Evolutionary conservation across 2,888 invertebrate species (phyloP), one percentile per base, ranked within the genome.

Genomic region (Nasonia oneida): DNA sequence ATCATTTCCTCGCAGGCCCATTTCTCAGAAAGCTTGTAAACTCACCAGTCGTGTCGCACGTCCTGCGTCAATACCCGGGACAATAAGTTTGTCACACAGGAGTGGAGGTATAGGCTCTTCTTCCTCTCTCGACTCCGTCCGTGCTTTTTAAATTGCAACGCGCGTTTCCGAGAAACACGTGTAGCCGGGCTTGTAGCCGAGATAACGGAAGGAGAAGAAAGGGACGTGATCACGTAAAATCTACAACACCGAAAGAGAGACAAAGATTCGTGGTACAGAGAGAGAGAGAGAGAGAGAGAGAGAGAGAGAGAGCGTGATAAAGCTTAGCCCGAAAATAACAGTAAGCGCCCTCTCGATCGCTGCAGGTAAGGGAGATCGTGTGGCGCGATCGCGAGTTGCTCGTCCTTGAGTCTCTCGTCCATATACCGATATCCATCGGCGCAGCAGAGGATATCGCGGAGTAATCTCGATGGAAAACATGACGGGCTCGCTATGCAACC

Each of bases 361-460:
- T 4, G 5, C 73, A 73, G 73, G 73, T 73, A 73, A 78, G 15
- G 90, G 90, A 90, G 91, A 92, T 91, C 90, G 89, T 91, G 91
- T 91, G 90, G 88, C 86, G 87, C 88, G 91, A 90, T 90, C 88
- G 88, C 89, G 91, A 91, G 67, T 42, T 1, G 29, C 29, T 29
- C 47, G 67, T 15, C 78, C 78, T 79, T 67, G 78, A 79, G 47
- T 12, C 29, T 29, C 29, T 29, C 14, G 18, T 29, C 67, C 29
- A n/a, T 8, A n/a, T 57, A 2, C 5, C 64, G 78, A 79, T 79
- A 79, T 33, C 57, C 29, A 79, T 79, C 78, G 67, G 10, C 15
- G 14, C 39, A 71, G 29, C 73, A 18, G 5, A 76, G 76, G 76
- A 57, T 76, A 76, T 76, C 76, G 57, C 29, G 1, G 8, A 2